Conservation (phyloP, 2,888 invertebrate species). For the Meganola albula region DNA sequence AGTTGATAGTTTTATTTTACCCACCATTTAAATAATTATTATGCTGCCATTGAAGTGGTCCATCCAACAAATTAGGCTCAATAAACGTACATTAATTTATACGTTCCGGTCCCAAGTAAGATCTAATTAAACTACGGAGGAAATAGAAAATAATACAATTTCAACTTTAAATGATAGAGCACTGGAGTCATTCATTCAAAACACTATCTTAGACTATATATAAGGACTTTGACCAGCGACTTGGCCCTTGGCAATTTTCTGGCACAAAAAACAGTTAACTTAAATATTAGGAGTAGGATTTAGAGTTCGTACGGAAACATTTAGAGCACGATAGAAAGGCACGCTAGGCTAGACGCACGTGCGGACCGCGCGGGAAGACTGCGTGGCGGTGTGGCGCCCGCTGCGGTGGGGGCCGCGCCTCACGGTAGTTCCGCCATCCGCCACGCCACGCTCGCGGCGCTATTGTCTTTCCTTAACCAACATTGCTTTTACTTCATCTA, state of each 20-base stretch:
- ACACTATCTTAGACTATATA: no score
- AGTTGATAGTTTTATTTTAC: no score
- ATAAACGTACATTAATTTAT: slow-evolving; percentile 60
- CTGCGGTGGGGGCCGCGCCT: slow-evolving; percentile 52
- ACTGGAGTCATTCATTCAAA: slow-evolving; percentile 51
- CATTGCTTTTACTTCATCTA: slow-evolving; percentile 16
- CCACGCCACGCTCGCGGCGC: slow-evolving; percentile 51
- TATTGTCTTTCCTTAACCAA: slow-evolving; percentile 29
- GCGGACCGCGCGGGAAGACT: slow-evolving; percentile 76
- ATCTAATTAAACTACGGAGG: slow-evolving; percentile 64
- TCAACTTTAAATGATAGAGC: slow-evolving; percentile 59
- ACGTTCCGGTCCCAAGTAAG: slow-evolving; percentile 66
- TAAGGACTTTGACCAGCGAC: no score
- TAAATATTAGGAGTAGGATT: slow-evolving; percentile 40
- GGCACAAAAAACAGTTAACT: no score
- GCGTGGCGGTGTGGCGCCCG: slow-evolving; percentile 67
- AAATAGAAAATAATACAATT: slow-evolving; percentile 67
- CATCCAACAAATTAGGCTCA: slow-evolving; percentile 48
- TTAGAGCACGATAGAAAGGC: slow-evolving; percentile 46
- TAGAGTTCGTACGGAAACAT: slow-evolving; percentile 52
- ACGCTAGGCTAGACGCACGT: slow-evolving; percentile 72
- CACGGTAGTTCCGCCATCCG: slow-evolving; percentile 37
- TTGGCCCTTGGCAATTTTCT: no score
- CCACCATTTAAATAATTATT: slow-evolving; percentile 63
- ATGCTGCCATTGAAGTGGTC: slow-evolving; percentile 46